Evolutionary conservation across 2,113 vertebrate species (phyloP).

Genomic region (Solea solea): DNA sequence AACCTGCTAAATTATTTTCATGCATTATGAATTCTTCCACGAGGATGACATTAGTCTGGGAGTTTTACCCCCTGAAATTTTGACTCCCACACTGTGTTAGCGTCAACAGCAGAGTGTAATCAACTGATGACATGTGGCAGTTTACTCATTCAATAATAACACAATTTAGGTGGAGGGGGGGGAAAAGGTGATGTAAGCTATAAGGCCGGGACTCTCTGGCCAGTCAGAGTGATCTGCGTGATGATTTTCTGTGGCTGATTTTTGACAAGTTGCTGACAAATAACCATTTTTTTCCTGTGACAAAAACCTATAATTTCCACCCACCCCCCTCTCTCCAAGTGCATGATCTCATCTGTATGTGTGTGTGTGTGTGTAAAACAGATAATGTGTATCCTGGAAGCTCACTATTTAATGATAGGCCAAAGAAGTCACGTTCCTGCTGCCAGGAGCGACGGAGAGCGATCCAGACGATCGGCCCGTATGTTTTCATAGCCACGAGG

Average conservation of each 20-base stretch:
- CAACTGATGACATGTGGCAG: conserved; percentile 21
- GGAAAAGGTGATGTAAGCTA: conserved; percentile 45
- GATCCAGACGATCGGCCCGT: conserved; percentile 39
- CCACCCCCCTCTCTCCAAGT: conserved; percentile 30
- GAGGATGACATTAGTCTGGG: conserved; percentile 9
- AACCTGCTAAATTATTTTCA: no score
- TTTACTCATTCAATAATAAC: conserved; percentile 42
- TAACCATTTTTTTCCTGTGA: conserved; percentile 72
- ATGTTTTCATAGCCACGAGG: conserved; percentile 46
- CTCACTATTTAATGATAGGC: conserved; percentile 72
- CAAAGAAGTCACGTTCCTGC: conserved; percentile 52
- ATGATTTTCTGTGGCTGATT: conserved; percentile 64
- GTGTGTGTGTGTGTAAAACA: conserved; percentile 37
- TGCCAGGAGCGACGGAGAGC: conserved; percentile 58
- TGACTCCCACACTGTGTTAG: neutral
- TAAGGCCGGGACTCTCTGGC: conserved; percentile 20
- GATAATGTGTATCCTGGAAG: conserved; percentile 57
- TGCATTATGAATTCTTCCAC: neutral
- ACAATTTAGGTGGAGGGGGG: neutral
- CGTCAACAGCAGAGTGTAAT: conserved; percentile 23
- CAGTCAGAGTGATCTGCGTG: conserved; percentile 37
- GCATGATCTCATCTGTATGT: conserved; percentile 73
- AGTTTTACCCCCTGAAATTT: neutral
- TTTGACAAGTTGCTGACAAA: conserved; percentile 78
- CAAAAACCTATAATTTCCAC: conserved; percentile 75